Base-by-base conservation (phyloP, 2,797 vertebrate species). In the Pogoniulus pusillus region DNA sequence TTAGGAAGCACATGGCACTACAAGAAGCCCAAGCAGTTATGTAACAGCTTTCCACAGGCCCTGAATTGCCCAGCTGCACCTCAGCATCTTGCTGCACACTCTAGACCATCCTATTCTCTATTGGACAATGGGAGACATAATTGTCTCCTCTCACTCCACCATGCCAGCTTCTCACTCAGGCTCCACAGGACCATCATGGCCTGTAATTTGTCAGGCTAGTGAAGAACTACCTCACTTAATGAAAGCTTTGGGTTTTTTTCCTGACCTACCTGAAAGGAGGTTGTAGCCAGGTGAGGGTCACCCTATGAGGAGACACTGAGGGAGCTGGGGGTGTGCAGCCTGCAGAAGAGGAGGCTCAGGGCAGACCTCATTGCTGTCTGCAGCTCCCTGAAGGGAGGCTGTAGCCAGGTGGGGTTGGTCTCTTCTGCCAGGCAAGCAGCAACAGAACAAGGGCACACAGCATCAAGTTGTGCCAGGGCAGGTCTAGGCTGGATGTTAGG, bases 41-140 rank as follows among this genome's bases (percentile, higher is more conserved):
- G 12, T 2, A 4, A 24, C 29, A 63, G 6, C 23, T 68, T 81
- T 19, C 20, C 0, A 0, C 8, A 32, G 71, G 30, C 9, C 18
- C 41, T 65, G 59, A 83, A 39, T 59, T 60, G n/a, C 41, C 11
- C 30, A 85, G 41, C 45, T 3, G 8, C 5, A 41, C 7, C 53
- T 75, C 73, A 69, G 8, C 22, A 35, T 53, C 66, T 70, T 2
- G 1, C 47, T 58, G 30, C 18, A 39, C 0, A 1, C 20, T 41
- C 18, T 51, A 63, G 26, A 12, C 24, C 9, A 17, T 89, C 39
- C 24, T 20, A 7, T 39, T 30, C 78, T 37, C 30, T 63, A 8
- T 24, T 2, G 29, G 30, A 12, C 49, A 30, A 24, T 5, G 53
- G 17, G 43, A 57, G 49, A 68, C 16, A 62, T 3, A 53, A 7